Base-by-base conservation (phyloP, 2,888 invertebrate species). In the Scelioninae gen. 2 region DNA sequence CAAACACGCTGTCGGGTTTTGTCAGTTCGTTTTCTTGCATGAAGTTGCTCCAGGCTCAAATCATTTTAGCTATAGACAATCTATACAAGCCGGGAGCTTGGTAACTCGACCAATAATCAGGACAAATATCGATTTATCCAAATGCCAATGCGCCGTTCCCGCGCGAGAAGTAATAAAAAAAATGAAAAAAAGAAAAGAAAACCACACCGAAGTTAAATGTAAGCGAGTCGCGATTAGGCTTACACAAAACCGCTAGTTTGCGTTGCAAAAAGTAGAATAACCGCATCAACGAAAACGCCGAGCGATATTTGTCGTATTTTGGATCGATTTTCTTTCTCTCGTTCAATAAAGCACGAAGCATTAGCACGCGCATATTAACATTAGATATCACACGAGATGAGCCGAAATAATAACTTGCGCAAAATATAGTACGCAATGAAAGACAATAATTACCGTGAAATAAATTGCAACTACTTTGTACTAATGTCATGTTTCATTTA, bases 21-120 rank as follows among this genome's bases (percentile, higher is more conserved):
- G 73, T 65, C 63, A 68, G 70, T 75, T 73, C 55, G 60, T 53
- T 64, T 60, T 39, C 45, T 68, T 77, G 77, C 76, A 79, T 78
- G 76, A 55, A 52, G 58, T 68, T 68, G 52, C 58, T 52, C 28
- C 37, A 33, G 43, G 48, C 52, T 52, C 37, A 46, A 57, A 46
- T 52, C 33, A 50, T 58, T 71, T 57, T 50, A 48, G 63, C 39
- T 48, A 48, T 46, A 70, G 55, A 22, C 46, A 50, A 55, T 22
- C 22, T 64, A 57, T 57, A 48, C 35, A 70, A 55, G 46, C 45
- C 35, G 57, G 55, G 64, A 55, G 37, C 46, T 43, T 35, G 57
- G 57, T 64, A 58, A 58, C 52, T 64, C 52, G 63, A 71, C 57
- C 48, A 70, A 70, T 64, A 71, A 71, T 64, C 58, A 64, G 58